These are phyloP conservation scores for Mesoclemmys tuberculata DNA, from an alignment of 2,113 vertebrate genomes.

Conservation along the genomic window DNA sequence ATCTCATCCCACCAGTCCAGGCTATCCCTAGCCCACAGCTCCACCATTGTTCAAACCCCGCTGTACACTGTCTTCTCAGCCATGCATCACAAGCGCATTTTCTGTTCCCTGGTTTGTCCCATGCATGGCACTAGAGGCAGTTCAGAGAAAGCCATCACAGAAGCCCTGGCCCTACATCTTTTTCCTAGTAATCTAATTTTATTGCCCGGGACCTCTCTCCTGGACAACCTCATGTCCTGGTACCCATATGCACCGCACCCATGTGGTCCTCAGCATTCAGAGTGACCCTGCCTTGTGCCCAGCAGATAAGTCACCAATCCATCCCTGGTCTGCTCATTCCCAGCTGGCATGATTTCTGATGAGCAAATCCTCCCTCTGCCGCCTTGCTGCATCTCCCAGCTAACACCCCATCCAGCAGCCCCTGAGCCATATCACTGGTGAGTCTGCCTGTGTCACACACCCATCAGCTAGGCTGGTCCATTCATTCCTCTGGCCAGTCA, in stretches of 20 bases:
- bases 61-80: not conserved
- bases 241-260: not conserved
- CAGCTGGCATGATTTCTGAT: not conserved
- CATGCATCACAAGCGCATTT: not conserved
- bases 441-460: too few species aligned
- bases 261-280: not conserved
- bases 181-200: not conserved
- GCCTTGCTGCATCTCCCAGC: too few species aligned
- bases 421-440: too few species aligned
- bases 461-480: too few species aligned
- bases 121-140: not conserved
- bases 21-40: too few species aligned
- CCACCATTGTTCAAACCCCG: too few species aligned
- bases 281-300: too few species aligned
- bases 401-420: too few species aligned
- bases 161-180: not conserved
- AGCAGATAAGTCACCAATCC: not conserved
- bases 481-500: too few species aligned
- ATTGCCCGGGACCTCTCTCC: not conserved
- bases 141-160: not conserved
- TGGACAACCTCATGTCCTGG: not conserved
- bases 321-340: not conserved
- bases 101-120: not conserved
- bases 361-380: not conserved
- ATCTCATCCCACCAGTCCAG: fast-evolving